Evolutionary conservation across 2,797 vertebrate species (phyloP), one percentile per base, ranked within the genome.

Genomic region (Mionectes olivaceus): DNA sequence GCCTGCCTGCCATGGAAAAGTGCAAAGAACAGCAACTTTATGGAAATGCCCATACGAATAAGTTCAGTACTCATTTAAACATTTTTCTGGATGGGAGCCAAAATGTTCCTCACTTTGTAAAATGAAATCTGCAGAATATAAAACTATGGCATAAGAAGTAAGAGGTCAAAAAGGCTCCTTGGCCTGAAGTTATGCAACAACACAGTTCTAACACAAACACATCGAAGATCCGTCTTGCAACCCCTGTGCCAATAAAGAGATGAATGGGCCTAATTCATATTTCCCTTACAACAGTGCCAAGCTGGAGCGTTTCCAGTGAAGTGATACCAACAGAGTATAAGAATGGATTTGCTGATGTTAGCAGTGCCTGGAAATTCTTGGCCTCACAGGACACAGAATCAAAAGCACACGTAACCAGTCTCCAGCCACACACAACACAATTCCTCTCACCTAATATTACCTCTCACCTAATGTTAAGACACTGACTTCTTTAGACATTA

Each of bases 321-420:
- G 87, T 61, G 70, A 96, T 90, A 94, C 89, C 89, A 94, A 67
- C 49, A 75, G 46, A 93, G 67, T 80, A 73, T 50, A 91, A 89
- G 77, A 95, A 93, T 71, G 78, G 71, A 92, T 92, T 89, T 95
- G 95, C 95, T 95, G 93, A 96, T 82, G 79, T 61, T 83, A 92
- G 96, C 93, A 96, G 9, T 68, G 95, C 74, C 80, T 94, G 84
- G 61, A 63, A 93, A 81, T 69, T 79, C 83, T 87, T 65, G 85
- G 73, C 70, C 49, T 81, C 8, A 8, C 18, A 84, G 83, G 13
- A 23, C 56, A 64, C n/a, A 70, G 76, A 76, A 78, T 23, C 19
- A 44, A 50, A 82, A 90, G 60, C 49, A 86, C 64, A 79, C 0
- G 0, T 53, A 90, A 70, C 33, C 53, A 73, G 50, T 35, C 82